These are phyloP conservation scores for Nannospalax galili DNA, from an alignment of 2,113 vertebrate species.

Conservation along the genomic window DNA sequence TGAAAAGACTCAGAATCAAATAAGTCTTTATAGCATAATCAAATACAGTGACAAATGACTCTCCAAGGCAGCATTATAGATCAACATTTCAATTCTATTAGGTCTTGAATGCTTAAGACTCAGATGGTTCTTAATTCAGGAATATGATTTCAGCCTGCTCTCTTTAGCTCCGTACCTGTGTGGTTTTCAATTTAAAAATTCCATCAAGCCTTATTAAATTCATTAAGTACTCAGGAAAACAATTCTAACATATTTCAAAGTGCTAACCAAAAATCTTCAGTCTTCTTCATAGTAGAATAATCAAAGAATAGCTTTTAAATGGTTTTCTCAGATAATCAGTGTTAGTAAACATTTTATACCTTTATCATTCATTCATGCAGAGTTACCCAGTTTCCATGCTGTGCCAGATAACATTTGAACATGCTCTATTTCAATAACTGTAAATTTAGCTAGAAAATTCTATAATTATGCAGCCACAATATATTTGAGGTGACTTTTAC, in stretches of 20 bases:
- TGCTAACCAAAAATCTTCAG: slow-evolving; percentile 48
- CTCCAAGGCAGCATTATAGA: not conserved
- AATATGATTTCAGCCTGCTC: not conserved
- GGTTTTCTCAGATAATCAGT: slow-evolving; percentile 47
- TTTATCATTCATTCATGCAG: slow-evolving; percentile 26
- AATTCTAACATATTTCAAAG: slow-evolving; percentile 38
- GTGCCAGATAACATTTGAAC: slow-evolving; percentile 54
- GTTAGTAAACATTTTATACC: slow-evolving; percentile 39
- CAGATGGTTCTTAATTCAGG: slow-evolving; percentile 42
- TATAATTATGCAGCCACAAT: slow-evolving; percentile 80
- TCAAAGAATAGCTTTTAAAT: slow-evolving; percentile 53
- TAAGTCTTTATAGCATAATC: slow-evolving; percentile 2
- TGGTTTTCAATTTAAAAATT: slow-evolving; percentile 55
- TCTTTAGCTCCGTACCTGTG: not conserved
- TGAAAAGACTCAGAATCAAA: slow-evolving; percentile 39
- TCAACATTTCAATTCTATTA: slow-evolving; percentile 46
- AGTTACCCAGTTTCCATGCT: slow-evolving; percentile 37
- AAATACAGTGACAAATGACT: slow-evolving; percentile 60
- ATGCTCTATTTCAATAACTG: slow-evolving; percentile 34
- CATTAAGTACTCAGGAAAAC: slow-evolving; percentile 43
- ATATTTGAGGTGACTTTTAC: slow-evolving; percentile 82
- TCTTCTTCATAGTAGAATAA: slow-evolving; percentile 63
- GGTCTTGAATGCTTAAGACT: slow-evolving; percentile 33
- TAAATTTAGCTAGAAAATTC: slow-evolving; percentile 70
- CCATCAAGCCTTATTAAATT: slow-evolving; percentile 47